phyloP scores from a whole-genome alignment of 1,140 invertebrate species.

The Rhopalosiphum maidis region DNA sequence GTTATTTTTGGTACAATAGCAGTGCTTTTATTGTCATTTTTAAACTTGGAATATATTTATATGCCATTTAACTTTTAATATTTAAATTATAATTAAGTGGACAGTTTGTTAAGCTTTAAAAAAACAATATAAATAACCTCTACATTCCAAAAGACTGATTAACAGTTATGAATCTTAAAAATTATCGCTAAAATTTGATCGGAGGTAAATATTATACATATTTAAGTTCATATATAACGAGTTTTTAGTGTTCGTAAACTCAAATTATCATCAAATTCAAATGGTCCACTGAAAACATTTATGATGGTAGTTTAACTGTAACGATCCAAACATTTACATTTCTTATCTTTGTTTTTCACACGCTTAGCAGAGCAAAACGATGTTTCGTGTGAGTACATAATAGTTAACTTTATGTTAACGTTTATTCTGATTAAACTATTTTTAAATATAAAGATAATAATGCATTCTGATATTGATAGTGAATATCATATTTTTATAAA shows the following conservation, averaged over 20 bases:
- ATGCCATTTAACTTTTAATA: not conserved
- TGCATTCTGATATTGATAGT: not conserved
- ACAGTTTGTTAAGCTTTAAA: not conserved
- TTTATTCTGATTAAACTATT: conserved; percentile 13
- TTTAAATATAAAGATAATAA: not conserved
- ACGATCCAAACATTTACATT: conserved; percentile 34
- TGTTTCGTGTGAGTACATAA: not conserved
- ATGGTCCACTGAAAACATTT: conserved; percentile 14
- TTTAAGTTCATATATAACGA: not conserved
- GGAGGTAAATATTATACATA: not conserved
- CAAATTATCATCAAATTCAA: conserved; percentile 37
- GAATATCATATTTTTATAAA: not conserved
- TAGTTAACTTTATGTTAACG: not conserved
- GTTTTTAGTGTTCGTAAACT: conserved; percentile 25
- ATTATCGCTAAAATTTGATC: not conserved
- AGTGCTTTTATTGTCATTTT: not conserved
- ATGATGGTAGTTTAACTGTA: conserved; percentile 28
- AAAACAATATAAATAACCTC: not conserved
- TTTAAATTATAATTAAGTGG: not conserved
- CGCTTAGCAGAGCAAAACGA: conserved; percentile 15
- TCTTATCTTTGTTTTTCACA: conserved; percentile 43
- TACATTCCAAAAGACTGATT: not conserved
- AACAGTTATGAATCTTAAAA: not conserved
- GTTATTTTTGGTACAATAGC: not conserved
- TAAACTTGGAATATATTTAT: not conserved